Base-by-base conservation (phyloP, 1,140 invertebrate genomes). In the Drosophila kohkoa region DNA sequence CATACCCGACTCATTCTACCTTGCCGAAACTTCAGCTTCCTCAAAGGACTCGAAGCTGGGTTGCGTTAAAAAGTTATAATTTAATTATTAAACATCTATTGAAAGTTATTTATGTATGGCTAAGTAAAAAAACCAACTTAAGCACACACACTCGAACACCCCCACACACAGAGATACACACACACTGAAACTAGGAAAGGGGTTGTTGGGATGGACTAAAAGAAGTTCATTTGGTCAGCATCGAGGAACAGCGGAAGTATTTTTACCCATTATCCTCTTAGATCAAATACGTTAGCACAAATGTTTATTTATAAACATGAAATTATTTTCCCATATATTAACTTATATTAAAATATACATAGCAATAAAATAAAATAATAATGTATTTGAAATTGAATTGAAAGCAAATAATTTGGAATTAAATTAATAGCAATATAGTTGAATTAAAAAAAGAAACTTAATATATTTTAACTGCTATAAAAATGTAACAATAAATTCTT, bases 71-170 rank as follows among this genome's bases (percentile, higher is more conserved):
- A 83, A 89, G 73, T 89, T 83, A 69, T 65, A 58, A 65, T 54
- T 89, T 80, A 89, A 89, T 88, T 85, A 89, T 88, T 89, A 63
- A 85, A 38, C 68, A 83, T 58, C 60, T 66, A 73, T 76, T 73
- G 64, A 70, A 70, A 80, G 76, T 75, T 73, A 79, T 72, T 76
- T 48, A 72, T 46, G 41, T 64, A 57, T 20, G 58, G 57, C 49
- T 58, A n/a, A 43, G 32, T 25, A 70, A 69, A 69, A 68, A 62
- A 70, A 51, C 20, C 25, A 55, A 54, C 28, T 54, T 52, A 49
- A 4, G 20, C 10, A 25, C 51, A 66, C 25, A 38, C 25, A 43
- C 28, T 51, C 48, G 13, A 15, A 63, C 16, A 72, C 43, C 64
- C 52, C n/a, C 54, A 57, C 54, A 41, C 28, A 43, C 13, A 20